These are phyloP conservation scores for Erebia aethiops DNA, from an alignment of 2,888 invertebrate species.

Conservation along the genomic window DNA sequence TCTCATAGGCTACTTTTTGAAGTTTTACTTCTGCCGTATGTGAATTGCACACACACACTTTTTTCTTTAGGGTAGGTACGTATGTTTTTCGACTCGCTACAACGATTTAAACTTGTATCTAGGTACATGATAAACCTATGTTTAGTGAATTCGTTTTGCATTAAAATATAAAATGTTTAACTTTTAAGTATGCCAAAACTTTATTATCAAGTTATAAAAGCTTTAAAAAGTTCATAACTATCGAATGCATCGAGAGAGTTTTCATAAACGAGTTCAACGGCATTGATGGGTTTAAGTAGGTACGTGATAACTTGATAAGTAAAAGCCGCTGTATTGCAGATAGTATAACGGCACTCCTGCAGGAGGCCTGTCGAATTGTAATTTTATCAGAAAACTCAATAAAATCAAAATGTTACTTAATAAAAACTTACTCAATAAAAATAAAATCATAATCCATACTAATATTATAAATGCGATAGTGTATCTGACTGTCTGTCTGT, in stretches of 20 bases:
- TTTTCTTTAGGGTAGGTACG: too few relatives aligned
- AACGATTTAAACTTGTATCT: background rate
- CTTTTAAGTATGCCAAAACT: background rate
- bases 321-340: slow-evolving; percentile 6
- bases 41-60: too few relatives aligned
- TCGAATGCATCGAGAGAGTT: background rate
- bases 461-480: too few relatives aligned
- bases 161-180: background rate
- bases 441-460: too few relatives aligned
- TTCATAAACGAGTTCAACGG: slow-evolving; percentile 22
- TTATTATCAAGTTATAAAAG: background rate
- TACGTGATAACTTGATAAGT: slow-evolving; percentile 1
- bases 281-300: slow-evolving; percentile 1
- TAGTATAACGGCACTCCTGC: slow-evolving; percentile 22
- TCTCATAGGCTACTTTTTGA: too few relatives aligned
- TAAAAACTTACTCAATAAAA: too few relatives aligned
- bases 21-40: too few relatives aligned
- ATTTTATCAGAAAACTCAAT: background rate
- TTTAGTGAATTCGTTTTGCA: background rate
- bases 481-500: too few relatives aligned
- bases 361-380: background rate
- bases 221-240: background rate
- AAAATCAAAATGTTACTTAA: too few relatives aligned
- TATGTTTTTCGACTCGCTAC: too few relatives aligned
- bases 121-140: background rate